A percentile compares a stretch with the other conserved stretches of the same genome.
These are phyloP conservation scores for Nephrotoma appendiculata DNA, from an alignment of 2,888 invertebrate species.

Conservation along the genomic window DNA sequence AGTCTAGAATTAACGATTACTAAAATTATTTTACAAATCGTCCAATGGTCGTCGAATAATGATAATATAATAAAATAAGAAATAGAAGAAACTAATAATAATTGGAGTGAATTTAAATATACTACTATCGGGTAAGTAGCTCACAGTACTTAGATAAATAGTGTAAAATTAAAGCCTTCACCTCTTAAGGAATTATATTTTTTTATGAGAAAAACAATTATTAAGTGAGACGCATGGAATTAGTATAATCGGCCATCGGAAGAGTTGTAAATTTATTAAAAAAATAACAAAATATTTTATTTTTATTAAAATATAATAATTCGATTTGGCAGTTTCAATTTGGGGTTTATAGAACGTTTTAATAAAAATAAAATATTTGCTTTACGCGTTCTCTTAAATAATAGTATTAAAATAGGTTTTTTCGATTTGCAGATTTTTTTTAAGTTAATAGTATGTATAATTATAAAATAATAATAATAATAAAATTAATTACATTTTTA, in stretches of 20 bases:
- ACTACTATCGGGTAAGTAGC: slow-evolving; percentile 14
- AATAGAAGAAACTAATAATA: neutral
- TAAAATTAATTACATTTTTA: slow-evolving; percentile 12
- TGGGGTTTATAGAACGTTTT: slow-evolving; percentile 9
- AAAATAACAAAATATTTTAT: slow-evolving; percentile 10
- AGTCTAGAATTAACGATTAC: neutral
- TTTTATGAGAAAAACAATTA: neutral
- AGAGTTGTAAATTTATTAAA: slow-evolving; percentile 19
- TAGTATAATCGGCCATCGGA: slow-evolving; percentile 20
- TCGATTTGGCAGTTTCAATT: slow-evolving; percentile 20
- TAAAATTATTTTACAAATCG: slow-evolving; percentile 21
- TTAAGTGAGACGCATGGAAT: slow-evolving; percentile 9
- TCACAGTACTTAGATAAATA: slow-evolving; percentile 19
- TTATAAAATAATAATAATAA: slow-evolving; percentile 9
- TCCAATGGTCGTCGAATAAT: slow-evolving; percentile 29
- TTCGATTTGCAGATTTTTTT: slow-evolving; percentile 13
- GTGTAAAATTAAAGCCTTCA: slow-evolving; percentile 8
- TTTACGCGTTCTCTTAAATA: neutral
- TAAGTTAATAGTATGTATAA: slow-evolving; percentile 5
- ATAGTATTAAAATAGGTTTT: slow-evolving; percentile 6
- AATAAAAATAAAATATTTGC: neutral
- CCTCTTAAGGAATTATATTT: slow-evolving; percentile 6
- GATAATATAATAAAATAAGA: slow-evolving; percentile 5
- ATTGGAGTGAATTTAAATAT: slow-evolving; percentile 18
- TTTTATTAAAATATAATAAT: slow-evolving; percentile 1